Base-by-base conservation (phyloP, 2,888 invertebrate genomes). In the Opisthograptis luteolata region DNA sequence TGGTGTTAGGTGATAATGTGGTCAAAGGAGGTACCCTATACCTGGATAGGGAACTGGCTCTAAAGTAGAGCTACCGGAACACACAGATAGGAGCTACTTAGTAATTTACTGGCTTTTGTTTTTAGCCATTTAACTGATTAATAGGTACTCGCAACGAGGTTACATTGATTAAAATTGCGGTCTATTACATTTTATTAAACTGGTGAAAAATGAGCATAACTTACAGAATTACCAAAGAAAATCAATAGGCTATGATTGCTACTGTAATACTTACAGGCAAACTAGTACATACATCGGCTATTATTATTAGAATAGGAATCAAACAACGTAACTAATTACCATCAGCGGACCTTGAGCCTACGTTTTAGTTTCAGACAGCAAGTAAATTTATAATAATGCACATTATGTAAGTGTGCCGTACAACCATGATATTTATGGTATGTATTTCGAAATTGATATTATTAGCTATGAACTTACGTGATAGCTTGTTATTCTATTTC, bases 331-430 rank as follows among this genome's bases (percentile, higher is more conserved):
- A 24, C 12, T 50, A 55, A 61, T 56, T 45, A 55, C 41, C 36
- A 55, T 62, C 34, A 17, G 28, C 48, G 55, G 63, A 54, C 70
- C 76, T 68, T 73, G 71, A 64, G 25, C 45, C 22, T 20, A 32
- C 6, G 14, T 0, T 4, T 34, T 15, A 35, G n/a, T 31, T 43
- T 17, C 8, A 25, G 25, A 48, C 42, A 10, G 10, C 25, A 41
- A n/a, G n/a, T n/a, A n/a, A n/a, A 28, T 41, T 14, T 28, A 28
- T 1, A 41, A 44, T 32, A 34, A 32, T 20, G 6, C 31, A 22
- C 13, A 48, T 52, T 58, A 58, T 55, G 52, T 58, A 58, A 55
- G 55, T 42, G 55, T 42, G 31, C 13, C 34, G n/a, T n/a, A 28
- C 31, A 40, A 20, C 39, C 20, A 10, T 4, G 15, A 0, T 34